A percentile compares a stretch with the other conserved stretches of the same genome.
Conservation (phyloP, 2,888 invertebrate genomes). For the Drosophila recens region DNA sequence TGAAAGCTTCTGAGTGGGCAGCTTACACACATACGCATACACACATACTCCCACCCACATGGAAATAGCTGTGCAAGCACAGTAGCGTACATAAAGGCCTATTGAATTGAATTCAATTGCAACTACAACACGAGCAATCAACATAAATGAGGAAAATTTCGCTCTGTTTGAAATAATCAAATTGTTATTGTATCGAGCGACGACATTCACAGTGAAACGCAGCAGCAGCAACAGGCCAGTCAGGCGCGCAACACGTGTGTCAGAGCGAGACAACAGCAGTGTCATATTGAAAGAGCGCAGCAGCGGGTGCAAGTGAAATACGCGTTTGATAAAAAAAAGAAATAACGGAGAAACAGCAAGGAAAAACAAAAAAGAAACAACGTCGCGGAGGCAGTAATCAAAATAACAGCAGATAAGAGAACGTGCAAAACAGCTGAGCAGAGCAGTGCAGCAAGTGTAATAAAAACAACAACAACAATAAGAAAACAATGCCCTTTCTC, state of each 20-base stretch:
- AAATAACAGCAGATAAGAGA: constrained; percentile 54
- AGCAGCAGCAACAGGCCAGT: constrained; percentile 35
- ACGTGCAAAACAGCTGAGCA: constrained; percentile 75
- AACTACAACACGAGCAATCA: constrained; percentile 53
- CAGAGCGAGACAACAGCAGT: constrained; percentile 45
- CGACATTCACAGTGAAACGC: constrained; percentile 64
- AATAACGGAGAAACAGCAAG: constrained; percentile 19
- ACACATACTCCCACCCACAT: constrained; percentile 8
- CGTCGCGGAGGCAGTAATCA: constrained; percentile 34
- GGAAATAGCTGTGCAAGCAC: constrained; percentile 9
- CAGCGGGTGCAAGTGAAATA: constrained; percentile 45
- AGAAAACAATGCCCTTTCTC: constrained; percentile 28
- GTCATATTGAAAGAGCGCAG: constrained; percentile 10
- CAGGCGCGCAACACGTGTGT: constrained; percentile 63
- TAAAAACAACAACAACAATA: constrained; percentile 30
- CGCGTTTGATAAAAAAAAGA: constrained; percentile 40
- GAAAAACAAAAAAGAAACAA: constrained; percentile 55
- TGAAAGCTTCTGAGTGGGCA: constrained; percentile 61
- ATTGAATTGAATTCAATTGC: constrained; percentile 71
- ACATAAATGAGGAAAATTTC: constrained; percentile 70
- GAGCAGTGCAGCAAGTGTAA: constrained; percentile 30
- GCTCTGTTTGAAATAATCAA: constrained; percentile 66
- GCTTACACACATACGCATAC: constrained; percentile 25
- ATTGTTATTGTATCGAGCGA: constrained; percentile 65
- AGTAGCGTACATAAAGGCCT: constrained; percentile 21